These are phyloP conservation scores for Neoarius graeffei DNA, from an alignment of 2,113 vertebrate genomes.

Conservation along the genomic window DNA sequence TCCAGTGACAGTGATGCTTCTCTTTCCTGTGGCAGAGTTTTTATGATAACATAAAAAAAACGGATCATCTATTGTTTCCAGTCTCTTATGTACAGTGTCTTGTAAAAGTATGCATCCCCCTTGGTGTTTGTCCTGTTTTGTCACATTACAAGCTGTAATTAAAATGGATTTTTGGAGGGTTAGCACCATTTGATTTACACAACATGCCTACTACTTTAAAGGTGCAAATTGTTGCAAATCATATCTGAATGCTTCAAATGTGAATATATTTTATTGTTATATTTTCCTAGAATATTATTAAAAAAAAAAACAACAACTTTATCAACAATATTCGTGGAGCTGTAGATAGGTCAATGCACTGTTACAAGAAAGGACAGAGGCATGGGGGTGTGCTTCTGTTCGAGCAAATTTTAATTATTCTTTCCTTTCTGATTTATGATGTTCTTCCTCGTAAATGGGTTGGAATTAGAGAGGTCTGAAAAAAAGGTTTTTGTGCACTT, in stretches of 20 bases:
- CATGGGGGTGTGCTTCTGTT: constrained; percentile 40
- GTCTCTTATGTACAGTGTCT: neutral
- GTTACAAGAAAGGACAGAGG: constrained; percentile 20
- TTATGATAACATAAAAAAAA: constrained; percentile 14
- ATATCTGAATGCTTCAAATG: neutral
- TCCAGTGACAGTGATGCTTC: constrained; percentile 25
- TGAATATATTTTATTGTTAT: neutral
- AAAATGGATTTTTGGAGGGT: too few species aligned
- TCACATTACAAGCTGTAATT: too few species aligned
- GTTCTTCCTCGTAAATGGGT: constrained; percentile 51
- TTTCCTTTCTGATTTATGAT: constrained; percentile 52
- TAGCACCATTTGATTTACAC: too few species aligned
- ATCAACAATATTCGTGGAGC: constrained; percentile 17
- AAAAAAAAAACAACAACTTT: constrained; percentile 27
- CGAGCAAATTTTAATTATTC: constrained; percentile 49
- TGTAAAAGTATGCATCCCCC: too few species aligned
- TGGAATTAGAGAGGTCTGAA: constrained; percentile 42
- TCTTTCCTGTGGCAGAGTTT: neutral
- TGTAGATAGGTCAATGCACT: constrained; percentile 4
- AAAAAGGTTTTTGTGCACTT: constrained; percentile 46
- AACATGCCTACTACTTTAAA: too few species aligned
- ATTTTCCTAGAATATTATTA: constrained; percentile 42
- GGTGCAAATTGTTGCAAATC: too few species aligned
- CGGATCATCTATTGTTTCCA: neutral
- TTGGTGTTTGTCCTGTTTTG: too few species aligned